Evolutionary conservation across 2,797 vertebrate genomes (phyloP).

Genomic region (Triplophysa bombifrons): DNA sequence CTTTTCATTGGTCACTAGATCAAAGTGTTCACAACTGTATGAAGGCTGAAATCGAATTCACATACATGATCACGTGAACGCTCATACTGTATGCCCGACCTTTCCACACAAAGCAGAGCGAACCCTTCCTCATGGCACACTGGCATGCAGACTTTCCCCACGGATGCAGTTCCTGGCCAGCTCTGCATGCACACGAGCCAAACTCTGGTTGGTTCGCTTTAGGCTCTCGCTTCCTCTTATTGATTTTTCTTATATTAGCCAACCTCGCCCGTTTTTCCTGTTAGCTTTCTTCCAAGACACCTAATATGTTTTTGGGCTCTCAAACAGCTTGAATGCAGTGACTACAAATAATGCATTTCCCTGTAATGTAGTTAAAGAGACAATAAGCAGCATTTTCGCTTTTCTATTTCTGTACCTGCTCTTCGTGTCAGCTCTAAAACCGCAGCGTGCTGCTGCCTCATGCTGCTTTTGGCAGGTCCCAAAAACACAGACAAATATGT

Average conservation of each 20-base stretch:
- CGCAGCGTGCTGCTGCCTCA: constrained; percentile 9
- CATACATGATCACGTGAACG: background rate
- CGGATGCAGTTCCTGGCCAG: constrained; percentile 29
- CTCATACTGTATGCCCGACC: constrained; percentile 8
- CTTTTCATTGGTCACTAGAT: constrained; percentile 26
- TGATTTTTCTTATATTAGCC: constrained; percentile 46
- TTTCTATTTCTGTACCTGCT: constrained; percentile 22
- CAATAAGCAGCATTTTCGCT: constrained; percentile 26
- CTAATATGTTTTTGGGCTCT: constrained; percentile 16
- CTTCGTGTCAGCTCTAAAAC: constrained; percentile 23
- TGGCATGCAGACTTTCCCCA: constrained; percentile 36
- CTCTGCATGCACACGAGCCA: constrained; percentile 31
- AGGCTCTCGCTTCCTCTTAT: constrained; percentile 43
- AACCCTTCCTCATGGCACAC: constrained; percentile 36
- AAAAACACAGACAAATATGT: constrained; percentile 1
- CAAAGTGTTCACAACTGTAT: constrained; percentile 33
- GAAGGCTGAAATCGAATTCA: constrained; percentile 43
- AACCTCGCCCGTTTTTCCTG: constrained; percentile 28
- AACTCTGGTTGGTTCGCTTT: constrained; percentile 49
- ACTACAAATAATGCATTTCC: constrained; percentile 24
- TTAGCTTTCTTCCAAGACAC: constrained; percentile 37
- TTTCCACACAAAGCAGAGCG: constrained; percentile 59
- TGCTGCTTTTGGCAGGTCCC: constrained; percentile 13
- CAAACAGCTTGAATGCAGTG: background rate
- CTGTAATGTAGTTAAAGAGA: constrained; percentile 31